Base-by-base conservation (phyloP, 23 tunicate species). In the Phallusia fumigata region DNA sequence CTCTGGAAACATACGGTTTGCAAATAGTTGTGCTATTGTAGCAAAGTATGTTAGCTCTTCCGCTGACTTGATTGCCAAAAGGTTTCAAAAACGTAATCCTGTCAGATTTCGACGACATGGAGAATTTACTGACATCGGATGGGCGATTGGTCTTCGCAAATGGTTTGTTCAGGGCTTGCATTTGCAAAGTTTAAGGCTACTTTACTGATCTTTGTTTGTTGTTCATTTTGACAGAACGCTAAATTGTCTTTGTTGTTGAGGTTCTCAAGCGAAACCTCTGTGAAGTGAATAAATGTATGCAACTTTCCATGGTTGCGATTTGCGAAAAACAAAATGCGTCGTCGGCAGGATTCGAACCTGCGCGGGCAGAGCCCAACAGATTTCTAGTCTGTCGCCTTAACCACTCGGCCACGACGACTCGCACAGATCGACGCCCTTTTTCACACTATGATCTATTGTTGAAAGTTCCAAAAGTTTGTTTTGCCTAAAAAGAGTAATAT, bases 1-100 rank as follows among this genome's bases (percentile, higher is more conserved):
- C 98, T 35, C 98, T 82, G 1, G 98, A 89, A 21, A 94, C 98
- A 51, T 89, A 94, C 0, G 98, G 94, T 74, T 94, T 94, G 86
- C 93, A 85, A 0, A 94, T 65, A 16, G 98, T 94, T 10, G 78
- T 50, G 11, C 84, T 51, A 34, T 94, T 80, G 65, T 85, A 94
- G 79, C 80, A 85, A 22, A 86, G 80, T 0, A 94, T 89, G 33
- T 80, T 73, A 8, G 98, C 94, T 13, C 98, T 76, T 0, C 98
- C 98, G 79, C 98, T 83, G 18, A 94, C 98, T 89, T 94, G 98
- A 83, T 94, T 78, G 0, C 86, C 93, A 85, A 89, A 82, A 16
- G 73, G 73, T 52, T 79, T 52, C 30, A 79, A 52, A 26, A 79
- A 47, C 19, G 52, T 79, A 15, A 28, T 28, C 26, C 52, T 52